A percentile compares a stretch with the other conserved stretches of the same genome.
phyloP scores from a whole-genome alignment of 1,140 invertebrate species.

The Phymastichus coffea region DNA sequence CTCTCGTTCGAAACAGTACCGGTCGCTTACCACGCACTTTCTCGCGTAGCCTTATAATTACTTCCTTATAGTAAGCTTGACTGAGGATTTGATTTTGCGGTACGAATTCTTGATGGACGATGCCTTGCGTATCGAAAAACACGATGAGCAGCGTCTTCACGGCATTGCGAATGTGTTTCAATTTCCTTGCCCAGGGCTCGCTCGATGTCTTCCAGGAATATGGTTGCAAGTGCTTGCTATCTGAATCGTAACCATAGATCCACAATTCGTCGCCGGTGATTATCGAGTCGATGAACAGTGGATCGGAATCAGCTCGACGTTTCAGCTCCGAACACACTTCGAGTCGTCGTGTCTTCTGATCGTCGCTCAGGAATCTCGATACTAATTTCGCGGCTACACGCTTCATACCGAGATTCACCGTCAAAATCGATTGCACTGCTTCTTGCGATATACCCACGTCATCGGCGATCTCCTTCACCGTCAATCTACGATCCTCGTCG shows the following conservation, averaged over 20 bases:
- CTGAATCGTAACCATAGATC: conserved; percentile 28
- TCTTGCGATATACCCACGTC: conserved; percentile 6
- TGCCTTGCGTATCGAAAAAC: conserved; percentile 36
- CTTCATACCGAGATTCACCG: conserved; percentile 14
- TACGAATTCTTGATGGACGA: conserved; percentile 39
- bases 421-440: conserved; percentile 5
- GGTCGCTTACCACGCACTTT: conserved; percentile 16
- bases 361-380: conserved; percentile 16
- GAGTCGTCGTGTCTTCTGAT: conserved; percentile 5
- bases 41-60: conserved; percentile 33
- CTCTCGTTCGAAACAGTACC: conserved; percentile 1
- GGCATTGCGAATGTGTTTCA: conserved; percentile 22
- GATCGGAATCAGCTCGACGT: background rate
- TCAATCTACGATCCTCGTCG: conserved; percentile 4
- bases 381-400: conserved; percentile 12
- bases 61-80: conserved; percentile 36
- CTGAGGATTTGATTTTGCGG: conserved; percentile 38
- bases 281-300: conserved; percentile 24
- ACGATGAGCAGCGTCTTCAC: conserved; percentile 35
- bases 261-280: conserved; percentile 30
- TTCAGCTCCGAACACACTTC: conserved; percentile 19
- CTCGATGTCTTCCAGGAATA: conserved; percentile 9
- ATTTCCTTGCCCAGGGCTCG: background rate
- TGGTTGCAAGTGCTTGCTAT: conserved; percentile 11
- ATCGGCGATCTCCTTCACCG: conserved; percentile 9